phyloP scores from a whole-genome alignment of 2,888 invertebrate genomes.

The Gari tellinella region DNA sequence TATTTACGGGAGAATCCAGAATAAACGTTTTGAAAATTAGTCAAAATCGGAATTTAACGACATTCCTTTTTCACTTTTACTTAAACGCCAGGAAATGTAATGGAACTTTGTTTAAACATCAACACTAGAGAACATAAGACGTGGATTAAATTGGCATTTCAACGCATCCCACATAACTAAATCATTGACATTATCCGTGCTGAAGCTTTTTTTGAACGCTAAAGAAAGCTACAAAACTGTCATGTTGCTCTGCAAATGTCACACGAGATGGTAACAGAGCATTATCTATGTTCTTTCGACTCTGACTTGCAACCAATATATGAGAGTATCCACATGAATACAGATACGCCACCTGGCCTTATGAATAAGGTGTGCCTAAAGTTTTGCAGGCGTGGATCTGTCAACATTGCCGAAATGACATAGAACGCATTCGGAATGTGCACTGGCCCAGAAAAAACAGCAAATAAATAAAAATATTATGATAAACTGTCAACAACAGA shows the following conservation, averaged over 20 bases:
- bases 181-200: neutral
- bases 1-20: conserved; percentile 15
- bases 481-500: conserved; percentile 2
- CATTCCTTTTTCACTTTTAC: conserved; percentile 14
- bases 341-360: conserved; percentile 8
- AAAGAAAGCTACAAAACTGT: conserved; percentile 13
- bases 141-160: conserved; percentile 8
- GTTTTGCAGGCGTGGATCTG: conserved; percentile 7
- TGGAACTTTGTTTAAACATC: conserved; percentile 19
- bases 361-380: conserved; percentile 7
- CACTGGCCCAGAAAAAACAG: neutral
- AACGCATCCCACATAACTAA: conserved; percentile 8
- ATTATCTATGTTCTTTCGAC: conserved; percentile 2
- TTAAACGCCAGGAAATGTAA: conserved; percentile 18
- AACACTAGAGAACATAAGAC: conserved; percentile 6
- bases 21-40: conserved; percentile 20
- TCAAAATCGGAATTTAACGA: neutral
- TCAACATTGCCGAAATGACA: conserved; percentile 27
- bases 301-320: conserved; percentile 6
- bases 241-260: conserved; percentile 1
- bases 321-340: neutral
- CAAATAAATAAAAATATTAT: conserved; percentile 1
- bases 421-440: conserved; percentile 15
- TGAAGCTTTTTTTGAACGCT: conserved; percentile 2
- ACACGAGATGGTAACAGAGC: neutral